Base-by-base conservation (phyloP, 92 coral and sea anemone genomes). In the Epizoanthus rinbou region DNA sequence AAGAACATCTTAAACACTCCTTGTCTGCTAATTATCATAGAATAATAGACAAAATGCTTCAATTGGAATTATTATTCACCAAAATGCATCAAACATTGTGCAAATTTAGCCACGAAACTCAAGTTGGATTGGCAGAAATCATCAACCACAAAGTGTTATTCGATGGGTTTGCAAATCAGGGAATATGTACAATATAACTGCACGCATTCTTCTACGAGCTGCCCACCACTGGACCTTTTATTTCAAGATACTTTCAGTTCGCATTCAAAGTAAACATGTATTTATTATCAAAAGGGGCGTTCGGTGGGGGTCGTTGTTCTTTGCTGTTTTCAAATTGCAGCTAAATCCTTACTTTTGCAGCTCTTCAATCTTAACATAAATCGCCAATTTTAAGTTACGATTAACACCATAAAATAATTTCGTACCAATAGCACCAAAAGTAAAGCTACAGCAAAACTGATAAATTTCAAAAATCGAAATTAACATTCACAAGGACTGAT, bases 201-300 rank as follows among this genome's bases (percentile, higher is more conserved):
- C 35, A 35, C 35, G 22, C 53, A 0, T 28, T 28, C 1, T 2
- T 59, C 71, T 28, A 22, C 24, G 33, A 63, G 57, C 13, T 25
- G 62, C 23, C 24, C 63, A 71, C 43, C 24, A 69, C 71, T 78
- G 60, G 71, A 78, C 82, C 71, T 69, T n/a, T 17, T 63, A 21
- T 35, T 37, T n/a, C 16, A 53, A 59, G 82, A 78, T 78, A 43
- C 23, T 62, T 62, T 62, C 16, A 59, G 21, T 19, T 13, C 70
- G 64, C 21, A 22, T 50, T 22, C 14, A 62, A 78, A 62, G 82
- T 78, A 78, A 78, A 78, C 82, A 78, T 52, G 37, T 62, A 45
- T 59, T 78, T 63, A 78, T 78, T 78, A 65, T 62, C 25, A 13
- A 59, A 62, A 69, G 82, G 82, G 82, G 82, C 72, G 82, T 78